Conservation (phyloP, 2,113 vertebrate species). For the Puffinus mauretanicus region DNA sequence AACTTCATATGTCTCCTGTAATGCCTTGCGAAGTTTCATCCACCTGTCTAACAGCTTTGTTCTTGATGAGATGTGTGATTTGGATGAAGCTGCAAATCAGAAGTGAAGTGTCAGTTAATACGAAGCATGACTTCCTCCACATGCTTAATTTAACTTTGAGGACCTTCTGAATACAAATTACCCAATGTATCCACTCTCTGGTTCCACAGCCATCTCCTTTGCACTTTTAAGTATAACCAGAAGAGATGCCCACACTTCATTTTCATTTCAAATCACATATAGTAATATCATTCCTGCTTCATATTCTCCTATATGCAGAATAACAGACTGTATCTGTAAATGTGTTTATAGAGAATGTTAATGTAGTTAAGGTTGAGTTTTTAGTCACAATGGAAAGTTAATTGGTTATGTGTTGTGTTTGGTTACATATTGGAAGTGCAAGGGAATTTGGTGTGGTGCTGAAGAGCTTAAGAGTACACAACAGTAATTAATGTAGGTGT, state of each 20-base stretch:
- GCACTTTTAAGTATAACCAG: constrained; percentile 10
- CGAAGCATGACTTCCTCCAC: neutral
- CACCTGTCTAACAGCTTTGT: neutral
- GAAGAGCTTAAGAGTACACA: constrained; percentile 41
- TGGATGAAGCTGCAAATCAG: neutral
- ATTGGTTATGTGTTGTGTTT: constrained; percentile 30
- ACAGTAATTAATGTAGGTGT: neutral
- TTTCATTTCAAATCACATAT: neutral
- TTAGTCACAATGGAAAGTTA: constrained; percentile 33
- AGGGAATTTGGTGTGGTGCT: constrained; percentile 37
- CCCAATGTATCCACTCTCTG: neutral
- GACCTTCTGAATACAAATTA: neutral
- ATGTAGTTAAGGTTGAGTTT: neutral
- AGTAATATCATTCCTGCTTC: neutral
- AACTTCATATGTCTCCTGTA: neutral
- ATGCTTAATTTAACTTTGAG: neutral
- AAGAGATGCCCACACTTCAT: neutral
- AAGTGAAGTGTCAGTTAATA: neutral
- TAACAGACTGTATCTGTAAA: constrained; percentile 36
- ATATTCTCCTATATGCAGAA: constrained; percentile 33
- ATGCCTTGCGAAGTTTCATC: neutral
- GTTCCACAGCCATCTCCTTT: constrained; percentile 28
- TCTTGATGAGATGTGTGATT: constrained; percentile 10
- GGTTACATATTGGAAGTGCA: constrained; percentile 33
- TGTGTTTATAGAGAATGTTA: constrained; percentile 48